Evolutionary conservation across 2,797 vertebrate genomes (phyloP).

Genomic region (Falco berigora): DNA sequence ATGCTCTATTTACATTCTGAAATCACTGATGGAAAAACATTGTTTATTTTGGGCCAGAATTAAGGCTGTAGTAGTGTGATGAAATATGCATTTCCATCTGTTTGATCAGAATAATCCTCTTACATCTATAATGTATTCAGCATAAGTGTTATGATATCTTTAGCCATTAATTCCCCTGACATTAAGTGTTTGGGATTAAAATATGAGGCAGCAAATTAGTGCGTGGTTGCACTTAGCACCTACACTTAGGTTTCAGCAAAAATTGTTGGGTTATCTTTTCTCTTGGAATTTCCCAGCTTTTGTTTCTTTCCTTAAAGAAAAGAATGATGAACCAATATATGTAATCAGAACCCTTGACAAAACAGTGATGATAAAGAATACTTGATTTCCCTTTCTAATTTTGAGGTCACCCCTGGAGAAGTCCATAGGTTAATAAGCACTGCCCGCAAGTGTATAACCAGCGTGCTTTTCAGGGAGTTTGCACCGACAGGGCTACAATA

Average conservation of each 20-base stretch:
- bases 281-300: background rate
- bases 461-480: background rate
- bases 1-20: slow-evolving; percentile 22
- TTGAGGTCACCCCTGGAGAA: background rate
- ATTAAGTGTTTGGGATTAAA: slow-evolving; percentile 1
- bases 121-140: slow-evolving; percentile 41
- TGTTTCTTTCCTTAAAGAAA: background rate
- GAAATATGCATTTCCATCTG: slow-evolving; percentile 64
- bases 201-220: background rate
- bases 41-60: slow-evolving; percentile 32
- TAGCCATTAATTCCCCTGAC: slow-evolving; percentile 32
- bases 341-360: background rate
- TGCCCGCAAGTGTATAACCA: background rate
- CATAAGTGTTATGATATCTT: background rate
- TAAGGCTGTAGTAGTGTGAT: slow-evolving; percentile 3
- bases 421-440: background rate
- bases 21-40: slow-evolving; percentile 14
- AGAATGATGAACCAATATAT: background rate
- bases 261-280: background rate
- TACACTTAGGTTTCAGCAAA: background rate
- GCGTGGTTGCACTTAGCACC: background rate
- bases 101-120: slow-evolving; percentile 58
- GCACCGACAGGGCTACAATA: background rate
- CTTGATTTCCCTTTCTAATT: background rate
- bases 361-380: background rate